A percentile compares a stretch with the other conserved stretches of the same genome.
These are phyloP conservation scores for Cervus canadensis DNA, from an alignment of 2,113 vertebrate species.

Conservation along the genomic window DNA sequence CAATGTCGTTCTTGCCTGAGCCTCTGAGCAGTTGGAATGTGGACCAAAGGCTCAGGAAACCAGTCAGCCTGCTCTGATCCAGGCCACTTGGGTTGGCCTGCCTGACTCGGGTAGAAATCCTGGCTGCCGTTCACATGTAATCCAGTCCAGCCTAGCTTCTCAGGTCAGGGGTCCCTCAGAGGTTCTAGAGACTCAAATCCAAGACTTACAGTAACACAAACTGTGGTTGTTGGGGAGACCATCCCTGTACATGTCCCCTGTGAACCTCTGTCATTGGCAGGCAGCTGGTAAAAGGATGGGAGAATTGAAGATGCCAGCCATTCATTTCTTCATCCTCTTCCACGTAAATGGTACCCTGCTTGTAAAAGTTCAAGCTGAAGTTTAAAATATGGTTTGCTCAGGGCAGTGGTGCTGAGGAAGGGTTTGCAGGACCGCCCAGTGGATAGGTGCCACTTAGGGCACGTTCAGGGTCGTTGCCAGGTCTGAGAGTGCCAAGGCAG, in stretches of 20 bases:
- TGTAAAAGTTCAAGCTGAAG: background rate
- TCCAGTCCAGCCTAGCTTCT: background rate
- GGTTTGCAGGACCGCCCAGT: background rate
- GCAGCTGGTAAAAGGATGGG: background rate
- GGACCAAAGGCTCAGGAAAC: background rate
- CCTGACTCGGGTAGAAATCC: background rate
- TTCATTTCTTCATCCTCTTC: background rate
- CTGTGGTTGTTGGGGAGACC: background rate
- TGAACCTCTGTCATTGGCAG: background rate
- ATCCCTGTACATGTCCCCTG: no score
- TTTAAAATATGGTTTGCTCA: background rate
- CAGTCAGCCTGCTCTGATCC: background rate
- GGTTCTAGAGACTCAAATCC: background rate
- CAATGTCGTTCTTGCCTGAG: background rate
- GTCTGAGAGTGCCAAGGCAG: background rate
- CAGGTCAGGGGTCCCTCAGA: background rate
- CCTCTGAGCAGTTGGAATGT: background rate
- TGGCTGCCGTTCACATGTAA: background rate
- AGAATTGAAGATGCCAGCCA: background rate
- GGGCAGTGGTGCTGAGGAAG: background rate
- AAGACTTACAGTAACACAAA: background rate
- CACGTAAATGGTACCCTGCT: background rate
- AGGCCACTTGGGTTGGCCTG: background rate
- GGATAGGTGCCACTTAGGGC: background rate
- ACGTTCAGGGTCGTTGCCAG: background rate